Evolutionary conservation across 2,113 vertebrate genomes (phyloP), one percentile per base, ranked within the genome.

Genomic region (Saccopteryx leptura): DNA sequence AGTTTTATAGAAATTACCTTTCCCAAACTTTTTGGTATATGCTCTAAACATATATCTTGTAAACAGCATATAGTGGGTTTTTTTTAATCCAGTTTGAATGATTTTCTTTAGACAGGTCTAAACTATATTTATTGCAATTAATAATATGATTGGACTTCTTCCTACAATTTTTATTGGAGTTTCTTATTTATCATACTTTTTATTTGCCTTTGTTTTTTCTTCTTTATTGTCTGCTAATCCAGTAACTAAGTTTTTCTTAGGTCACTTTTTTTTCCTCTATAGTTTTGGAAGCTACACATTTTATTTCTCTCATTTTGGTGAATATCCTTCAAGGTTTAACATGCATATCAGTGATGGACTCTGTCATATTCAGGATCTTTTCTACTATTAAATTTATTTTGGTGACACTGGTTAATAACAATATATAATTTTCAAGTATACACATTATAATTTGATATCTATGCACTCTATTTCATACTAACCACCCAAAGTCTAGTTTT

Each of bases 301-400:
- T 54, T n/a, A 28, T 63, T 96, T 81, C 46, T 88, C 48, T 86
- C 66, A 95, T 76, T 94, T 95, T 78, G 28, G 33, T 56, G n/a
- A 88, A 48, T 68, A 86, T 14, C 11, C n/a, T 75, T 86, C 80
- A 72, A 39, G 61, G 18, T 87, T 88, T 69, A 60, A 39, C 9
- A 26, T 69, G 28, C 11, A 31, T 84, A 66, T 87, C 63, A 78
- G 14, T 31, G 87, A 54, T 15, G 14, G 21, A 86, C 28, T 46
- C 58, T 72, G 46, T 66, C 54, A 63, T 82, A 82, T 68, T 79
- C 52, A 84, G 48, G 13, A 66, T 86, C 52, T 74, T 93, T 76
- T 94, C 33, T 12, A 33, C 19, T 21, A 54, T 76, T 76, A 31
- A 19, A n/a, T 56, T 79, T 79, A 58, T 58, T 79, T 31, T 31